Percentiles rank a stretch among this genome's conserved stretches.
Conservation (phyloP, 2,113 vertebrate species). For the Pseudonaja textilis region DNA sequence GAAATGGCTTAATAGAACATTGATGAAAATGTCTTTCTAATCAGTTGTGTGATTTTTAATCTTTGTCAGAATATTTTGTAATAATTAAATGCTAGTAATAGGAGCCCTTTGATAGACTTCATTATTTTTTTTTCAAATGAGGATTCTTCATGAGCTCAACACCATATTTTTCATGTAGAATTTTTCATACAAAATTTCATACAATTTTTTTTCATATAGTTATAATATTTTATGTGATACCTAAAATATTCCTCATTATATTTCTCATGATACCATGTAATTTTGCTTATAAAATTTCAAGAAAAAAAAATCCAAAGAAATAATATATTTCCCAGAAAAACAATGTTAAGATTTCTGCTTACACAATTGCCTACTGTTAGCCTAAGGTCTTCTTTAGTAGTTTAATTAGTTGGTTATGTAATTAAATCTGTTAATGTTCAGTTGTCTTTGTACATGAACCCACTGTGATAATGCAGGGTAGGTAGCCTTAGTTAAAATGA, state of each 20-base stretch:
- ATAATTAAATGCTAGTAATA: slow-evolving; percentile 43
- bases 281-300: not conserved
- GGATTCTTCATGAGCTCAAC: not conserved
- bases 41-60: slow-evolving; percentile 12
- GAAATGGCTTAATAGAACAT: slow-evolving; percentile 2
- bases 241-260: not conserved
- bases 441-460: not conserved
- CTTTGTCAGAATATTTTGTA: slow-evolving; percentile 7
- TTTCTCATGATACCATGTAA: not conserved
- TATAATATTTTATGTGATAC: not conserved
- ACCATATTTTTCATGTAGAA: not conserved
- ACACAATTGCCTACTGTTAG: not conserved
- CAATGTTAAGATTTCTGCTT: not conserved
- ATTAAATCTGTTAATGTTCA: not conserved
- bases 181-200: not conserved
- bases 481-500: not conserved
- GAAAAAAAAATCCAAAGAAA: not conserved
- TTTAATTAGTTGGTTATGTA: not conserved
- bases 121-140: slow-evolving; percentile 32
- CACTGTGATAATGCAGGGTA: not conserved
- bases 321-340: not conserved
- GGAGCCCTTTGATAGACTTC: slow-evolving; percentile 33
- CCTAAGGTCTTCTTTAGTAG: not conserved
- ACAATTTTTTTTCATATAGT: too few species aligned
- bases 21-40: slow-evolving; percentile 22